Conservation (phyloP, 2,797 vertebrate species). For the Ctenosaura bakeri region DNA sequence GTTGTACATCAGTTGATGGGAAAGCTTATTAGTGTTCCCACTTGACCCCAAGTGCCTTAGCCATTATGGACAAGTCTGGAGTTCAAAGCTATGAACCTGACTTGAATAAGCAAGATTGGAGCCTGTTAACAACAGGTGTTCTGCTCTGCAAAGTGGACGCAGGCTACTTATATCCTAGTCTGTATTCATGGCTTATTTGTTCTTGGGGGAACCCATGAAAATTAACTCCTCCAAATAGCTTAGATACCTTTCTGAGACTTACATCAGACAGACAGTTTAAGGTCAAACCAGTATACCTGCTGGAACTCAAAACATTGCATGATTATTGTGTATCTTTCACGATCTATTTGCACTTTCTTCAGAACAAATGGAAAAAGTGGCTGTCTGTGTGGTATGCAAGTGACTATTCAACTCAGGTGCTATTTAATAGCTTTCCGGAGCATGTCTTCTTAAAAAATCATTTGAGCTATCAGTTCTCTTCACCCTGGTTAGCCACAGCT, state of each 20-base stretch:
- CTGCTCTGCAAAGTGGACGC: neutral
- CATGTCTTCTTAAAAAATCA: neutral
- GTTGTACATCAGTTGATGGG: neutral
- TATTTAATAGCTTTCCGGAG: neutral
- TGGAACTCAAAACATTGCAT: neutral
- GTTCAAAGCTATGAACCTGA: neutral
- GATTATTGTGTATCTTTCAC: too few relatives aligned
- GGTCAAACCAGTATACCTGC: neutral
- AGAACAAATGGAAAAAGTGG: conserved; percentile 59
- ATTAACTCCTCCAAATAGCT: neutral
- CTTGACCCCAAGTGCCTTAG: neutral
- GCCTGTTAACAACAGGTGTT: neutral
- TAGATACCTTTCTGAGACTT: neutral
- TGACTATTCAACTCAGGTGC: neutral
- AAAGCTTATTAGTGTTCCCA: neutral
- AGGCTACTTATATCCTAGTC: neutral
- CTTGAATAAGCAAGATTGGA: neutral
- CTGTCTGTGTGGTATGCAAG: neutral
- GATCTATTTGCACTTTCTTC: conserved; percentile 1
- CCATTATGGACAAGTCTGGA: neutral
- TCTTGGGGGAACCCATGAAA: neutral
- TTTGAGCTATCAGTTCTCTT: conserved; percentile 22
- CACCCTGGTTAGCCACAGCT: neutral
- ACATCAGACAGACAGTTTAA: neutral
- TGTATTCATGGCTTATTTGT: neutral